Conservation (phyloP, 2,113 vertebrate genomes). For the Leucopsar rothschildi region DNA sequence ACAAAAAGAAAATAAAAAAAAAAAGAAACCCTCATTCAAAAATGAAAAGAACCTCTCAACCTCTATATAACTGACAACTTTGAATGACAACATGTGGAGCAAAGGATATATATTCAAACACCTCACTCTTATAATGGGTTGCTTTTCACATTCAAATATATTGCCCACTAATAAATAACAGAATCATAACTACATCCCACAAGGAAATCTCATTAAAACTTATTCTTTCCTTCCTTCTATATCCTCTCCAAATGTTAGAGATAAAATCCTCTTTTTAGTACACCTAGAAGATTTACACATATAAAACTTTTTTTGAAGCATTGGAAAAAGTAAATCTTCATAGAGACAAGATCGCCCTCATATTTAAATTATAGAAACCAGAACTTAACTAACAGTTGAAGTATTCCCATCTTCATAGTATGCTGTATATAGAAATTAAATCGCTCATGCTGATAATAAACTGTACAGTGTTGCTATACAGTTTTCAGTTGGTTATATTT, state of each 20-base stretch:
- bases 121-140: not conserved
- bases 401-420: not conserved
- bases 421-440: not conserved
- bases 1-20: not conserved
- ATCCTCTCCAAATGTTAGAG: slow-evolving; percentile 23
- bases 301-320: not conserved
- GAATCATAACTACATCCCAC: slow-evolving; percentile 26
- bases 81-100: slow-evolving; percentile 6
- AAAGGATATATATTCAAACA: slow-evolving; percentile 26
- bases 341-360: not conserved
- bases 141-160: slow-evolving; percentile 52
- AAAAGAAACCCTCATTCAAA: fast-evolving
- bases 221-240: not conserved
- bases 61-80: not conserved
- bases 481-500: not conserved
- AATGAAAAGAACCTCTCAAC: not conserved
- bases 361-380: not conserved
- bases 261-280: slow-evolving; percentile 19
- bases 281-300: not conserved
- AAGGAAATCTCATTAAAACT: slow-evolving; percentile 52
- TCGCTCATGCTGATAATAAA: not conserved
- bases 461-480: not conserved
- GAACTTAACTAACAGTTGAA: not conserved
- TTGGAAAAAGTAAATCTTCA: not conserved
- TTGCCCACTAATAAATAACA: slow-evolving; percentile 37